phyloP scores from a whole-genome alignment of 2,888 invertebrate species.

The Scaptomyza flava region DNA sequence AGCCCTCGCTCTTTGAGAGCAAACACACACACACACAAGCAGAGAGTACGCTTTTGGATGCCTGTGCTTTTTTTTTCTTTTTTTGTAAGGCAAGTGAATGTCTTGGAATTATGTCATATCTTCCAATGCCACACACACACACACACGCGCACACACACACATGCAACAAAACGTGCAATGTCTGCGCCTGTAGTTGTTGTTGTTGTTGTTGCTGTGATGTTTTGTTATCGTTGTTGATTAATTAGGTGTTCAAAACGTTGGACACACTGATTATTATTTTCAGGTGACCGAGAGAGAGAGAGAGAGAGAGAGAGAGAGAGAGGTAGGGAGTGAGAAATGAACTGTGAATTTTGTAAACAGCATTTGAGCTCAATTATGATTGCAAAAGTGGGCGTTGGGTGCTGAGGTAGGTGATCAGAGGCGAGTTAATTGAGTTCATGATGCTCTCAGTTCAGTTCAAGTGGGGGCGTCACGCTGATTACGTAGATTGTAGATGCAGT shows the following conservation, averaged over 20 bases:
- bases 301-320: background rate
- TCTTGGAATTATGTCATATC: constrained; percentile 80
- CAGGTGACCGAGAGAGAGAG: constrained; percentile 49
- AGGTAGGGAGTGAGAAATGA: constrained; percentile 30
- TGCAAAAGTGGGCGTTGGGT: background rate
- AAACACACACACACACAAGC: constrained; percentile 1
- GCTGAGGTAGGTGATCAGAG: constrained; percentile 15
- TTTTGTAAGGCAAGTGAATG: constrained; percentile 56
- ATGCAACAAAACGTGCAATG: constrained; percentile 52
- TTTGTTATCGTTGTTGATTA: constrained; percentile 67
- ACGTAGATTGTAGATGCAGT: constrained; percentile 17
- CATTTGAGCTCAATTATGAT: constrained; percentile 35
- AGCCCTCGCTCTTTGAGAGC: constrained; percentile 13
- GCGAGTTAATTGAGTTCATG: constrained; percentile 49
- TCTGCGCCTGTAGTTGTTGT: constrained; percentile 20
- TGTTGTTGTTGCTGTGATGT: constrained; percentile 12
- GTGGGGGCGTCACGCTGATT: constrained; percentile 31
- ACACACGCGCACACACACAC: constrained; percentile 23
- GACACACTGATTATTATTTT: constrained; percentile 31
- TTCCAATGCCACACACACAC: constrained; percentile 62
- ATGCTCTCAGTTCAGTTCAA: constrained; percentile 12
- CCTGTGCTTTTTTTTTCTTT: constrained; percentile 5
- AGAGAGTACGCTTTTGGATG: constrained; percentile 28
- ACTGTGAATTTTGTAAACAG: constrained; percentile 10
- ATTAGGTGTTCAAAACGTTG: constrained; percentile 51